Base-by-base conservation (phyloP, 1,140 invertebrate genomes). In the Thalassaphorura encarpata region DNA sequence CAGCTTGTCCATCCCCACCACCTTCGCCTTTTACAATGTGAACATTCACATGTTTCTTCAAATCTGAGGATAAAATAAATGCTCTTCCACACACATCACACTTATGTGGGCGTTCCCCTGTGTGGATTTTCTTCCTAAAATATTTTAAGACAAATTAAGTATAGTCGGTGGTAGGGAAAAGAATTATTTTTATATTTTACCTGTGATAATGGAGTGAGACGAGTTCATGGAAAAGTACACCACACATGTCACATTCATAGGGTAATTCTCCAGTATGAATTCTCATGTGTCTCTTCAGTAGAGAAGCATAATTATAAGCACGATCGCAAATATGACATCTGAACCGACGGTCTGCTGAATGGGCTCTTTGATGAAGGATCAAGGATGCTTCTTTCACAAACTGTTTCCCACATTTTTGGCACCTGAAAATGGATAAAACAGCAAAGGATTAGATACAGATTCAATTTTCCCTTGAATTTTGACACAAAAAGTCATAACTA, bases 121-220 rank as follows among this genome's bases (percentile, higher is more conserved):
- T 62, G 21, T 65, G 63, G n/a, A 60, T 54, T 46, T 65, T 65
- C 31, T 62, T 62, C 52, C 63, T 65, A 24, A n/a, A 60, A 41
- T 26, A 46, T 45, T 5, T 45, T 2, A 59, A 39, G 40, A 26
- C 24, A 49, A 47, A 19, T 29, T 41, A 19, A 56, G n/a, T 51
- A 51, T n/a, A 28, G 36, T 2, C 21, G 3, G 4, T 33, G 16
- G 29, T 19, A 50, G 21, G n/a, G n/a, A n/a, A n/a, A n/a, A n/a
- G n/a, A n/a, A 13, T 50, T 5, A 33, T 15, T 18, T 18, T 18
- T 13, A 4, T 11, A 47, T 19, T 27, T 47, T 6, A 65, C 63
- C 53, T 54, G 36, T 65, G 63, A 54, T 65, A 65, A 28, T 62
- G 54, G 1, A 62, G 36, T 3, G 60, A 62, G 2, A 65, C 63